These are phyloP conservation scores for Tachysurus fulvidraco DNA, from an alignment of 2,113 vertebrate species.

Conservation along the genomic window DNA sequence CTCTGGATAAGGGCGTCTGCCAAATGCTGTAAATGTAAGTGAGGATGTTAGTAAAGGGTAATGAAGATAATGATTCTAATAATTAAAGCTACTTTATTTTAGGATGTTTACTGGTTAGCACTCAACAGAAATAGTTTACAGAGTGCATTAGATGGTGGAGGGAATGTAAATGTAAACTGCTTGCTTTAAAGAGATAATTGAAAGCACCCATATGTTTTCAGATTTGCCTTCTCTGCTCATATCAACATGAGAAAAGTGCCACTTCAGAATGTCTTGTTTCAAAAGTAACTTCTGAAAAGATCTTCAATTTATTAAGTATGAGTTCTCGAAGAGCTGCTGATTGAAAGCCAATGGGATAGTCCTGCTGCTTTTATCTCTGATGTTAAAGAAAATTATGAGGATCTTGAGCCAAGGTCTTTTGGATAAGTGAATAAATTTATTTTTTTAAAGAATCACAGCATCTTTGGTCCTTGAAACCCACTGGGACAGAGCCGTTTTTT, in stretches of 20 bases:
- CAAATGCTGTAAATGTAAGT: too few relatives aligned
- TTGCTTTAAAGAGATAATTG: slow-evolving; percentile 72
- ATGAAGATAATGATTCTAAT: not conserved
- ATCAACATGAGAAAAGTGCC: slow-evolving; percentile 72
- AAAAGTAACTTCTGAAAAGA: slow-evolving; percentile 77
- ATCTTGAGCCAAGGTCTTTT: slow-evolving; percentile 73
- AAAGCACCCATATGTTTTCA: slow-evolving; percentile 72
- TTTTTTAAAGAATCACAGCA: slow-evolving; percentile 78
- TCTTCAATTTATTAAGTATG: slow-evolving; percentile 77
- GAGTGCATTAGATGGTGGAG: slow-evolving; percentile 63
- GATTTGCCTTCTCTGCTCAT: slow-evolving; percentile 72
- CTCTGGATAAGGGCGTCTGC: too few relatives aligned
- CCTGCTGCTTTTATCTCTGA: slow-evolving; percentile 74
- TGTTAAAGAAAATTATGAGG: slow-evolving; percentile 74
- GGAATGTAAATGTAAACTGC: slow-evolving; percentile 61
- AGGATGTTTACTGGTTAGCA: not conserved
- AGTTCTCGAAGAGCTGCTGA: slow-evolving; percentile 76
- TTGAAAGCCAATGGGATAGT: slow-evolving; percentile 79
- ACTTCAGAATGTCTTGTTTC: slow-evolving; percentile 76
- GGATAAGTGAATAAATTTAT: slow-evolving; percentile 80
- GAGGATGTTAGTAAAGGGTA: not conserved
- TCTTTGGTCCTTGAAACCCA: slow-evolving; percentile 76
- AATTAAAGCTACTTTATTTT: not conserved
- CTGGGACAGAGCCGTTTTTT: slow-evolving; percentile 72
- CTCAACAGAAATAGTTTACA: slow-evolving; percentile 62